Evolutionary conservation across 2,113 vertebrate genomes (phyloP).

Genomic region (Marmota monax): DNA sequence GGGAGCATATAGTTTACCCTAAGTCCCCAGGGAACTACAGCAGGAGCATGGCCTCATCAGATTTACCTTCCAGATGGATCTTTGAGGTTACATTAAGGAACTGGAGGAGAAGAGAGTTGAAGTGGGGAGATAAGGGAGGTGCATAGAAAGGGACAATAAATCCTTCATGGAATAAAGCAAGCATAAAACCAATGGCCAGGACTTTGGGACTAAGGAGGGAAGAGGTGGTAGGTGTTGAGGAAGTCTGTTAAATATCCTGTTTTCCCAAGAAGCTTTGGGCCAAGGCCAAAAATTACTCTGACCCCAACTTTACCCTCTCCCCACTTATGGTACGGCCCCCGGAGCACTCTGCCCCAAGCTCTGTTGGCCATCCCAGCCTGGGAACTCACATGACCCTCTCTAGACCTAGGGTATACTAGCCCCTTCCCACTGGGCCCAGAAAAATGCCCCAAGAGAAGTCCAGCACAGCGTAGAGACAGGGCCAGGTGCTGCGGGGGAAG

Average conservation of each 20-base stretch:
- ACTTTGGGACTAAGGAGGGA: neutral
- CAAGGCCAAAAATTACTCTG: neutral
- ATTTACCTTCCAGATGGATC: constrained; percentile 47
- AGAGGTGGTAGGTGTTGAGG: neutral
- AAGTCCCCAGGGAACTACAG: neutral
- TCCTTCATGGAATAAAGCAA: neutral
- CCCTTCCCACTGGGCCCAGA: neutral
- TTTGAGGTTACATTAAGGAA: neutral
- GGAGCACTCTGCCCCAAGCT: neutral
- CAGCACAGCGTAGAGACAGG: neutral
- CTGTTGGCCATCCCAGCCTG: neutral
- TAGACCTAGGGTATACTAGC: neutral
- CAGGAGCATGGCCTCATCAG: neutral
- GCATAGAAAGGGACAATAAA: neutral
- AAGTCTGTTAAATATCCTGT: neutral
- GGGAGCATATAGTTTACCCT: neutral
- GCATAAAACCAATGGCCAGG: neutral
- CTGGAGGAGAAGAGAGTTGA: neutral
- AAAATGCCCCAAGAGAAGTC: neutral
- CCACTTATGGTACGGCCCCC: neutral
- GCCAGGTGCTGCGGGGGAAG: neutral
- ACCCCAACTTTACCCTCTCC: neutral
- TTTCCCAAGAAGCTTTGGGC: neutral
- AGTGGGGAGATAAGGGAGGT: neutral
- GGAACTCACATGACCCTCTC: neutral